A percentile compares a stretch with the other conserved stretches of the same genome.
These are phyloP conservation scores for Cathartes aura DNA, from an alignment of 2,113 vertebrate species.

Conservation along the genomic window DNA sequence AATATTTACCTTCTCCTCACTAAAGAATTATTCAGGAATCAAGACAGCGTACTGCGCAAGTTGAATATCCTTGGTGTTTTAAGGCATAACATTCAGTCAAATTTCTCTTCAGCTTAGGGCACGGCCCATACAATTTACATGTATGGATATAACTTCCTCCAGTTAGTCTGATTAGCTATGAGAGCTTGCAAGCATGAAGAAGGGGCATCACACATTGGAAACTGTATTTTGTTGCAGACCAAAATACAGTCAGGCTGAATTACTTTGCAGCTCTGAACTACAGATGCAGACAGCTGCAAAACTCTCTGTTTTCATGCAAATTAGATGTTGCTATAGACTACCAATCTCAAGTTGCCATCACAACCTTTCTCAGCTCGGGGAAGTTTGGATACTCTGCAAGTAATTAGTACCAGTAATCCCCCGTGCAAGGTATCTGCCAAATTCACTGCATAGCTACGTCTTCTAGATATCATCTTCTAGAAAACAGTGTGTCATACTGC, in stretches of 20 bases:
- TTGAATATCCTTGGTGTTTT: background rate
- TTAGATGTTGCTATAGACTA: constrained; percentile 1
- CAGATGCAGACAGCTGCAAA: background rate
- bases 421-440: background rate
- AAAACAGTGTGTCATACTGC: background rate
- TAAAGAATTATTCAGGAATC: background rate
- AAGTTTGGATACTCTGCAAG: constrained; percentile 10
- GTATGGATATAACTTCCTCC: background rate
- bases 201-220: background rate
- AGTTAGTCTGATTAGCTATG: background rate
- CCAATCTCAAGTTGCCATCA: background rate
- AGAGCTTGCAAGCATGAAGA: background rate
- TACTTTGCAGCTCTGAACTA: background rate
- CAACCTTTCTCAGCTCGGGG: background rate
- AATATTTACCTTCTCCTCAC: background rate
- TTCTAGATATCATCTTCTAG: background rate
- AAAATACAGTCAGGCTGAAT: background rate
- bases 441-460: background rate
- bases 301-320: constrained; percentile 24
- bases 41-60: background rate
- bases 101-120: background rate
- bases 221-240: background rate
- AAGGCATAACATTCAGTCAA: background rate
- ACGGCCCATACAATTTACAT: background rate
- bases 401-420: constrained; percentile 14